Evolutionary conservation across 2,797 vertebrate genomes (phyloP), one percentile per base, ranked within the genome.

Genomic region (Buceros bicornis): DNA sequence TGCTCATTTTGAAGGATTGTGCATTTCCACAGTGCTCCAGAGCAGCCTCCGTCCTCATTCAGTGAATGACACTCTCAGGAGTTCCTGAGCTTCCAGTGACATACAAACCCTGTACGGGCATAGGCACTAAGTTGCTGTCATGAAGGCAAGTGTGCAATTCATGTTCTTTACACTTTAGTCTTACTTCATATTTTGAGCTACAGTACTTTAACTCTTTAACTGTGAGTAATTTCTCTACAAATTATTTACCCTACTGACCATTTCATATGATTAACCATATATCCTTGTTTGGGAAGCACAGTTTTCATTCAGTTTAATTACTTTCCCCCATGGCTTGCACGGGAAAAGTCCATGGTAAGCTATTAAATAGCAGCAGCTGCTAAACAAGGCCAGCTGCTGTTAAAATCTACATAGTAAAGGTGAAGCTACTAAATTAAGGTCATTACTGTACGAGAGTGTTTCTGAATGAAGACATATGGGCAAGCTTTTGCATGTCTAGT

Each of bases 281-380:
- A 98, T 96, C 95, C 93, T 97, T 97, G 96, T 98, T 97, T 98
- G 95, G 94, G 96, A 97, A 97, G 89, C 86, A 97, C 43, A 93
- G 94, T 97, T 97, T 98, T 96, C 93, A 97, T 97, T 97, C 96
- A 92, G 96, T 97, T 96, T 97, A 98, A 98, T 97, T 97, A 97
- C 96, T 93, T 97, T 97, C 95, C 95, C 95, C 94, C 97, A 94
- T 50, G 6, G 95, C 95, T 96, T 79, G 40, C 56, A 45, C 13
- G 14, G 40, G 40, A 93, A 95, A 91, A 61, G 71, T 86, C 65
- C 58, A 28, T 50, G 35, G 31, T n/a, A 82, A 80, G 51, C 78
- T 95, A 83, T 83, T 90, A 87, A 92, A 71, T 67, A 74, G 92
- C 13, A 58, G 48, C 42, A 93, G 81, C 78, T 87, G 82, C 78